Percentiles rank a stretch among this genome's conserved stretches.
Conservation (phyloP, 2,797 vertebrate genomes). For the Microchirus variegatus region DNA sequence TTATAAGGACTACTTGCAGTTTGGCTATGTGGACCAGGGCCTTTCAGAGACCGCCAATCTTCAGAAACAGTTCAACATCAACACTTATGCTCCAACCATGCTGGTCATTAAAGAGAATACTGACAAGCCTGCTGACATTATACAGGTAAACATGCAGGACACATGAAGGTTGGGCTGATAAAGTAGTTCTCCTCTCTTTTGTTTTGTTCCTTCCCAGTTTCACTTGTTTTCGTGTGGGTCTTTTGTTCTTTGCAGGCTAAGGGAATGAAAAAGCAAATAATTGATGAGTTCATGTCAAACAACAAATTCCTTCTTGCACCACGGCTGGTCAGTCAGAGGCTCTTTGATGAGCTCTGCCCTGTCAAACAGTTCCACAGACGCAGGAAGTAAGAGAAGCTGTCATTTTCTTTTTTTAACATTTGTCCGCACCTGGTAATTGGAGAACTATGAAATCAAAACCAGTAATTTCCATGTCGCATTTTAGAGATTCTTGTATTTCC, state of each 20-base stretch:
- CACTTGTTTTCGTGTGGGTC: background rate
- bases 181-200: background rate
- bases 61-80: slow-evolving; percentile 90
- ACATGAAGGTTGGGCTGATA: background rate
- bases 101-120: slow-evolving; percentile 92
- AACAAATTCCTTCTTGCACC: slow-evolving; percentile 93
- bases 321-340: slow-evolving; percentile 92
- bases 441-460: background rate
- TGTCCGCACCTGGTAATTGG: background rate
- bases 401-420: background rate
- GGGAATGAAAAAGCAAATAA: slow-evolving; percentile 93
- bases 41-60: slow-evolving; percentile 85
- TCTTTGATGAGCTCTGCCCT: slow-evolving; percentile 95
- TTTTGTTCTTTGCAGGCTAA: slow-evolving; percentile 81
- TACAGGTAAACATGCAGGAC: slow-evolving; percentile 83
- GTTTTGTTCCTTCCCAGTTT: background rate
- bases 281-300: slow-evolving; percentile 94
- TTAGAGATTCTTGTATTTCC: background rate
- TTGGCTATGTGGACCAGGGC: slow-evolving; percentile 92
- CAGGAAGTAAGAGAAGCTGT: slow-evolving; percentile 86
- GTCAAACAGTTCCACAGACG: slow-evolving; percentile 94
- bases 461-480: background rate
- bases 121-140: slow-evolving; percentile 87
- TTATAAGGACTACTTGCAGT: slow-evolving; percentile 91
- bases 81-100: slow-evolving; percentile 90